These are phyloP conservation scores for Aphaenogaster floridana DNA, from an alignment of 1,140 invertebrate genomes.

Conservation along the genomic window DNA sequence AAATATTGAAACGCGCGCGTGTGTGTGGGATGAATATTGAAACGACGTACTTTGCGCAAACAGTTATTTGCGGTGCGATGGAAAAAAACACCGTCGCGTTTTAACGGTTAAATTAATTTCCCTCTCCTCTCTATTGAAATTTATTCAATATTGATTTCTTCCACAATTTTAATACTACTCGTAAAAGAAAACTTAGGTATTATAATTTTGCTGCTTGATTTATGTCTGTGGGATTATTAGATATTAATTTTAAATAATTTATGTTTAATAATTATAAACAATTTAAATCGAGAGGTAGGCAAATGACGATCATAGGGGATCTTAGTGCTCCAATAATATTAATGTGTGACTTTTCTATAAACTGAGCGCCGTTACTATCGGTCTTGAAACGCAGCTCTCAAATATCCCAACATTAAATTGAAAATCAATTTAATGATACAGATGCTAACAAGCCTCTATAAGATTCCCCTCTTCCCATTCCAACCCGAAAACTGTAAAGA, in stretches of 20 bases:
- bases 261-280: too few relatives aligned
- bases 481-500: too few relatives aligned
- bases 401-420: too few relatives aligned
- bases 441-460: too few relatives aligned
- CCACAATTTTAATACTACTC: background rate
- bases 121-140: background rate
- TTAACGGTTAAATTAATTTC: slow-evolving; percentile 43
- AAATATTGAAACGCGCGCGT: slow-evolving; percentile 11
- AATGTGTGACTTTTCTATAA: too few relatives aligned
- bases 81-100: background rate
- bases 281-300: too few relatives aligned
- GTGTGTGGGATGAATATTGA: slow-evolving; percentile 36
- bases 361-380: too few relatives aligned
- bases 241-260: background rate
- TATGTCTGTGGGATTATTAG: background rate
- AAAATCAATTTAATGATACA: too few relatives aligned
- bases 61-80: slow-evolving; percentile 19
- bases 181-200: background rate
- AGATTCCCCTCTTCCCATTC: too few relatives aligned
- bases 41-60: background rate
- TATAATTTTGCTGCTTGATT: background rate
- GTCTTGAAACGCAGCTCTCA: too few relatives aligned
- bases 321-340: too few relatives aligned
- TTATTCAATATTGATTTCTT: slow-evolving; percentile 25
- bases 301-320: too few relatives aligned